Percentiles rank a stretch among this genome's conserved stretches.
Conservation (phyloP, 1,140 invertebrate genomes). For the Pseudomyrmex concolor region DNA sequence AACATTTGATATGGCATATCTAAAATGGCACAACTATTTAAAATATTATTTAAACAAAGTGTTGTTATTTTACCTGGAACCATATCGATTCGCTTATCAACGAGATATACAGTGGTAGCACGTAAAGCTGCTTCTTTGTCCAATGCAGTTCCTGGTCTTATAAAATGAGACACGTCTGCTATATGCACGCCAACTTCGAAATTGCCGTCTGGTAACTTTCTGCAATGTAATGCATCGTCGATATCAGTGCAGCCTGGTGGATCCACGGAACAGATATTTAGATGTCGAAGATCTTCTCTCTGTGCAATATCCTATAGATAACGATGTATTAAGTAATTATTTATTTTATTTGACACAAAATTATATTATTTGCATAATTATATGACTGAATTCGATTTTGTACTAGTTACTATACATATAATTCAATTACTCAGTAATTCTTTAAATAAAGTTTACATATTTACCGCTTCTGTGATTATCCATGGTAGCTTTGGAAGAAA, state of each 20-base stretch:
- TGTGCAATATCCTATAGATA: constrained; percentile 90
- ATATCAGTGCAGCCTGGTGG: constrained; percentile 99
- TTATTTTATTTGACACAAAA: not conserved
- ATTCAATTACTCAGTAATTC: no score
- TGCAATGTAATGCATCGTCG: constrained; percentile 98
- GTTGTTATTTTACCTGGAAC: constrained; percentile 88
- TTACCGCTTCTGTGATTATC: constrained; percentile 93
- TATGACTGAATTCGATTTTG: no score
- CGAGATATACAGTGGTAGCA: constrained; percentile 96
- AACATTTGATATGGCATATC: constrained; percentile 38
- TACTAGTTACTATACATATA: no score
- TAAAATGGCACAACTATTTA: not conserved
- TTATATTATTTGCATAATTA: not conserved
- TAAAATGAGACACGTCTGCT: constrained; percentile 97
- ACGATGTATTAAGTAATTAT: constrained; percentile 2
- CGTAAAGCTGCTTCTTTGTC: constrained; percentile 94
- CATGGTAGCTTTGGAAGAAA: constrained; percentile 97
- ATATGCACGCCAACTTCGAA: constrained; percentile 97
- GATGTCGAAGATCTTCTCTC: constrained; percentile 92
- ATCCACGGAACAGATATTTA: constrained; percentile 98
- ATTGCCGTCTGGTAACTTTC: constrained; percentile 90
- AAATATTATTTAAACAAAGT: constrained; percentile 25
- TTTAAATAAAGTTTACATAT: constrained; percentile 12
- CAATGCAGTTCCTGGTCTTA: constrained; percentile 93
- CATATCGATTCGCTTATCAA: constrained; percentile 96